A percentile compares a stretch with the other conserved stretches of the same genome.
Evolutionary conservation across 2,888 invertebrate species (phyloP).

Genomic region (Xestia ashworthii): DNA sequence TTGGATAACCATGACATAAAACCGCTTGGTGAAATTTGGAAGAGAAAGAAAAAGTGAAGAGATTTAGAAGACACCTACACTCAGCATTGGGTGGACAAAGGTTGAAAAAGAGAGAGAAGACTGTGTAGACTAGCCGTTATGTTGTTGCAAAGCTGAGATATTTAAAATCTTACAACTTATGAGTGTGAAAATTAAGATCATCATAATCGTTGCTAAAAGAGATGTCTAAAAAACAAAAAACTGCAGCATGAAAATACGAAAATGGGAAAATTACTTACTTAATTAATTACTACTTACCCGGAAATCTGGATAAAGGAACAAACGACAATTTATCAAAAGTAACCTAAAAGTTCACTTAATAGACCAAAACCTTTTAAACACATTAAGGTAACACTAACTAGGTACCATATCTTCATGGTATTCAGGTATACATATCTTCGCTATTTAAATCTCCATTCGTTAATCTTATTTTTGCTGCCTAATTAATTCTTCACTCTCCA

Average conservation of each 20-base stretch:
- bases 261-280: too few species aligned
- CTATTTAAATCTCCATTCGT: constrained; percentile 14
- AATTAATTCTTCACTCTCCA: constrained; percentile 20
- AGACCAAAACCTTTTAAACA: background rate
- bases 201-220: background rate
- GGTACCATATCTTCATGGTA: too few species aligned
- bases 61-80: too few species aligned
- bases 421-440: background rate
- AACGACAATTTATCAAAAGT: background rate
- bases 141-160: constrained; percentile 16
- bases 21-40: too few species aligned
- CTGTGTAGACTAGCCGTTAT: constrained; percentile 37
- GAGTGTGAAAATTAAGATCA: background rate
- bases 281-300: too few species aligned
- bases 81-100: too few species aligned
- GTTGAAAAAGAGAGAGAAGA: too few species aligned
- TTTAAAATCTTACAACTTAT: background rate
- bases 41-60: too few species aligned
- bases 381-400: background rate
- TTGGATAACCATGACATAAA: too few species aligned
- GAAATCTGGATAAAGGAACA: too few species aligned
- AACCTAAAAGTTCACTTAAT: background rate
- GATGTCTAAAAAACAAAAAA: background rate
- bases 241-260: background rate
- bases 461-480: constrained; percentile 21